Evolutionary conservation across 2,888 invertebrate species (phyloP).

Genomic region (Epistrophe eligans): DNA sequence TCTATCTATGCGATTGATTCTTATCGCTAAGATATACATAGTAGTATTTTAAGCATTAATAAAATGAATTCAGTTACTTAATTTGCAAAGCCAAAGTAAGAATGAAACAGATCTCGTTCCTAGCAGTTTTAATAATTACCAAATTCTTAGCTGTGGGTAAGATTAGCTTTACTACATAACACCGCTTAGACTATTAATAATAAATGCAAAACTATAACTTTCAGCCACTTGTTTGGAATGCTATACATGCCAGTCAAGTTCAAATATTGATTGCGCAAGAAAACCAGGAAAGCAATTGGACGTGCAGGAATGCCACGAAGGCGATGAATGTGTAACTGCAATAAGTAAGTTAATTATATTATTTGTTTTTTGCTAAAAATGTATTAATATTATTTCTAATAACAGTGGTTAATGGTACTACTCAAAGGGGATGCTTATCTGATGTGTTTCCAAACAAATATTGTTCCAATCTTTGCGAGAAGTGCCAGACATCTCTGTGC

Average conservation of each 20-base stretch:
- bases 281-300: slow-evolving; percentile 80
- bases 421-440: slow-evolving; percentile 80
- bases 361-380: not conserved
- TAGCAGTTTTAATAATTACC: slow-evolving; percentile 16
- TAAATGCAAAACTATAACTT: not conserved
- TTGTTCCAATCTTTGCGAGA: slow-evolving; percentile 79
- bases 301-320: slow-evolving; percentile 79
- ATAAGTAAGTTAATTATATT: slow-evolving; percentile 72
- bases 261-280: slow-evolving; percentile 80
- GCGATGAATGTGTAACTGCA: slow-evolving; percentile 79
- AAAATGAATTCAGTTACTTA: slow-evolving; percentile 40
- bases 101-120: slow-evolving; percentile 24
- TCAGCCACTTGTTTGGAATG: slow-evolving; percentile 78
- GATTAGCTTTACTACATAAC: not conserved
- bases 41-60: not conserved
- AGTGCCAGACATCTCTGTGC: slow-evolving; percentile 79
- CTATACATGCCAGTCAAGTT: slow-evolving; percentile 80
- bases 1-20: slow-evolving; percentile 49
- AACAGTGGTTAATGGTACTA: slow-evolving; percentile 78
- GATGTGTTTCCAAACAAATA: slow-evolving; percentile 79
- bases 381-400: not conserved
- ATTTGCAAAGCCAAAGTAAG: slow-evolving; percentile 9
- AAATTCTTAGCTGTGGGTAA: slow-evolving; percentile 45
- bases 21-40: slow-evolving; percentile 53
- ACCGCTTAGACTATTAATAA: not conserved